Base-by-base conservation (phyloP, 2,113 vertebrate genomes). In the Anolis sagrei region DNA sequence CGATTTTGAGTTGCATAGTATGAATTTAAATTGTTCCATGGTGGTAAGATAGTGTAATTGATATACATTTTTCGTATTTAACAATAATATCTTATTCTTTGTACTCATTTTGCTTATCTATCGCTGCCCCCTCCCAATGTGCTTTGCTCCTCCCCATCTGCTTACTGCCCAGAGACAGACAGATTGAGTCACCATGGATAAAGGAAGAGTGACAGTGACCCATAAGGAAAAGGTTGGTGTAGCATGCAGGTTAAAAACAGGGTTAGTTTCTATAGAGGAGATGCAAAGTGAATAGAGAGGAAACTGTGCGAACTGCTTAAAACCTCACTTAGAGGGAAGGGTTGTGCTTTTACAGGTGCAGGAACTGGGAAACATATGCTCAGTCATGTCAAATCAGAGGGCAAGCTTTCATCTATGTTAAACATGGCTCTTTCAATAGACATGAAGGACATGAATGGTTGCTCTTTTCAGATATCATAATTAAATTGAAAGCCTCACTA, bases 401-500 rank as follows among this genome's bases (percentile, higher is more conserved):
- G 18, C 25, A 72, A 74, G 70, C 78, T 86, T 86, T 75, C 69
- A 80, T 64, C 48, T 66, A 51, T 81, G 48, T 25, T n/a, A 36
- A 86, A 9, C 13, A 23, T 34, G 36, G 44, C 64, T 19, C 21
- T 21, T 86, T 86, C 58, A 80, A 58, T 32, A 81, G 78, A 75
- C 16, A 66, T 75, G n/a, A 75, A 75, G 78, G 58, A 25, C 21
- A 80, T 66, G 39, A 86, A 74, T 48, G 21, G 34, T 25, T 49
- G 29, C 29, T 84, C 34, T 64, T 54, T 7, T 18, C 0, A 44
- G n/a, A 82, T 21, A 44, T 14, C 83, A 73, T 29, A 92, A 91
- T 74, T 90, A 84, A 89, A 90, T 25, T 61, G 70, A 87, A 87
- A 82, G 86, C 70, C 54, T 36, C 36, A 32, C n/a, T 77, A 51